These are phyloP conservation scores for Diarsia dahlii DNA, from an alignment of 2,888 invertebrate genomes.

Conservation along the genomic window DNA sequence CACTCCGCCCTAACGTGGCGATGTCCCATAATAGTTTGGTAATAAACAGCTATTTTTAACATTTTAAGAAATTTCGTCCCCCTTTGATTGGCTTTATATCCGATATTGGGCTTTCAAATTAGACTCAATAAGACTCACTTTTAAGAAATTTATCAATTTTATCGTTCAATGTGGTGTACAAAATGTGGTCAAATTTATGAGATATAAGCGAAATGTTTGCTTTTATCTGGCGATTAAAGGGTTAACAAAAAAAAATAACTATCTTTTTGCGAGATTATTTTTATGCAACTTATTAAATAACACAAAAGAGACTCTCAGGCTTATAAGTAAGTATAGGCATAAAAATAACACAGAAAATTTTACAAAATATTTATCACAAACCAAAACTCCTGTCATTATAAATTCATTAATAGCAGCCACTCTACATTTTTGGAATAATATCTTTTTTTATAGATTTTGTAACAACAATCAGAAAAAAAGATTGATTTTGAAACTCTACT, in stretches of 20 bases:
- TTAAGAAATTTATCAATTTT: too few species aligned
- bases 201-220: too few species aligned
- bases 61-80: too few species aligned
- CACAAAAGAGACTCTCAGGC: slow-evolving; percentile 13
- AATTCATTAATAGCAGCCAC: not conserved
- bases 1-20: too few species aligned
- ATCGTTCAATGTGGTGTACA: too few species aligned
- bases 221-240: too few species aligned
- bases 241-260: not conserved
- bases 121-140: too few species aligned
- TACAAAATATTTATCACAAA: not conserved
- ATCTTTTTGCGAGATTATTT: not conserved
- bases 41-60: too few species aligned
- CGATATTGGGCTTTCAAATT: too few species aligned
- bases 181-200: too few species aligned
- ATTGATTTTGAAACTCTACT: not conserved
- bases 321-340: not conserved
- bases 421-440: not conserved
- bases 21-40: too few species aligned
- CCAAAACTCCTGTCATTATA: not conserved
- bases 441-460: not conserved
- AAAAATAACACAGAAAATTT: not conserved
- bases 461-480: not conserved
- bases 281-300: slow-evolving; percentile 28
- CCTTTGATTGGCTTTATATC: too few species aligned